These are phyloP conservation scores for Tetranychus piercei DNA, from an alignment of 2,888 invertebrate genomes.

Conservation along the genomic window DNA sequence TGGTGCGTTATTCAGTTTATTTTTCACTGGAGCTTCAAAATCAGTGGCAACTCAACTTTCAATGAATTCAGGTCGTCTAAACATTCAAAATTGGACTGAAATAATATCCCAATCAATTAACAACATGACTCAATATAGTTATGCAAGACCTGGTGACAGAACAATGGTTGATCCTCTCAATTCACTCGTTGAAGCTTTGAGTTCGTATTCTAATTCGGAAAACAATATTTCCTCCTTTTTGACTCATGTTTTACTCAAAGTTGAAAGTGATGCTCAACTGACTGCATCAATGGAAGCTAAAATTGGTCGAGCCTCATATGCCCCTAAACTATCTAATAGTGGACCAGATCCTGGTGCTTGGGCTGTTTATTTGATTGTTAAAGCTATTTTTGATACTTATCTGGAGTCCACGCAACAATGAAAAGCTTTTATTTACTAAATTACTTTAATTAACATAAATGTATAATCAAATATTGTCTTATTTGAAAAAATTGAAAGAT, in stretches of 20 bases:
- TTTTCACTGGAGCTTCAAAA: constrained; percentile 46
- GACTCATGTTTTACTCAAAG: neutral
- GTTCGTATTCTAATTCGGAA: neutral
- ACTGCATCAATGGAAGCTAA: constrained; percentile 38
- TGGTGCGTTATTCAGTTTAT: constrained; percentile 57
- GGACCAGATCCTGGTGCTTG: constrained; percentile 53
- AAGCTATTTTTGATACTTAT: constrained; percentile 33
- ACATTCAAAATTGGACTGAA: constrained; percentile 17
- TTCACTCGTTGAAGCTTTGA: neutral
- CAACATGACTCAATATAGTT: constrained; percentile 49
- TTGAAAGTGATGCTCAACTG: constrained; percentile 27
- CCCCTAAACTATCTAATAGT: constrained; percentile 32
- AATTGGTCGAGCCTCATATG: constrained; percentile 55
- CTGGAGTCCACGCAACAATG: neutral
- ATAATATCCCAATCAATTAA: constrained; percentile 36
- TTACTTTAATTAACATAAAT: no score
- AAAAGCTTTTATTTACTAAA: neutral
- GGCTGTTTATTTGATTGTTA: constrained; percentile 45
- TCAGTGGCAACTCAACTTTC: neutral
- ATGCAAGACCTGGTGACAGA: constrained; percentile 51
- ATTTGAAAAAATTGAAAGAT: no score
- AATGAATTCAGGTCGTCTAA: neutral
- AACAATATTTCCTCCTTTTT: neutral
- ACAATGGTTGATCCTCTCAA: constrained; percentile 44
- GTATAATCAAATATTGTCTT: no score